These are phyloP conservation scores for Drosophila triauraria DNA, from an alignment of 1,140 invertebrate species.

Conservation along the genomic window DNA sequence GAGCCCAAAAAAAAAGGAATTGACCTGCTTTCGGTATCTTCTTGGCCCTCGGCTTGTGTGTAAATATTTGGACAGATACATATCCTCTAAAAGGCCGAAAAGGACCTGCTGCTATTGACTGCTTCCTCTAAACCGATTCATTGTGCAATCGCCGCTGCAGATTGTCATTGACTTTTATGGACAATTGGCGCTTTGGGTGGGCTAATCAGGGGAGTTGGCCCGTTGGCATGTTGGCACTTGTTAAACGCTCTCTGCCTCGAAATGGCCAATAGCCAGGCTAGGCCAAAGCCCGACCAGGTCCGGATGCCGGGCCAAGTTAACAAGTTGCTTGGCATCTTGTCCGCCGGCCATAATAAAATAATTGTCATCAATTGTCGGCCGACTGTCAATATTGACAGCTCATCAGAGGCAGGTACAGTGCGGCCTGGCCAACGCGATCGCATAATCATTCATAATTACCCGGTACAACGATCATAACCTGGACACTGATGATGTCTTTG, in stretches of 20 bases:
- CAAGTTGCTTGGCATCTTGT: slow-evolving; percentile 72
- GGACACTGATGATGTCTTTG: slow-evolving; percentile 27
- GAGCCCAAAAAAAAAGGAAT: slow-evolving; percentile 7
- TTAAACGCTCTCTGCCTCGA: slow-evolving; percentile 69
- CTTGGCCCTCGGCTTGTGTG: slow-evolving; percentile 37
- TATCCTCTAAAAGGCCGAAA: slow-evolving; percentile 30
- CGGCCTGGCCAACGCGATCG: slow-evolving; percentile 48
- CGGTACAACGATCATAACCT: slow-evolving; percentile 15
- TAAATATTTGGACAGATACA: slow-evolving; percentile 73
- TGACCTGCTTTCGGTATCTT: slow-evolving; percentile 42
- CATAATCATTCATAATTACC: slow-evolving; percentile 81
- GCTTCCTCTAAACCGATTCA: slow-evolving; percentile 55
- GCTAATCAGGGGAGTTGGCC: slow-evolving; percentile 41
- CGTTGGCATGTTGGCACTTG: slow-evolving; percentile 72
- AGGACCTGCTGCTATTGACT: slow-evolving; percentile 34
- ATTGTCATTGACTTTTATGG: slow-evolving; percentile 33
- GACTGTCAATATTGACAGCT: slow-evolving; percentile 81
- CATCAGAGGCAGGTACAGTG: slow-evolving; percentile 47
- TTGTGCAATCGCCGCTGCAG: slow-evolving; percentile 30
- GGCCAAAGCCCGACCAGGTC: background rate
- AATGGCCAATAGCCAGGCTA: slow-evolving; percentile 64
- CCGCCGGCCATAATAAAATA: slow-evolving; percentile 71
- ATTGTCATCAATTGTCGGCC: slow-evolving; percentile 74
- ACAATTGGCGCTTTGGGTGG: slow-evolving; percentile 80
- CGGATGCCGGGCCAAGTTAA: slow-evolving; percentile 56